phyloP scores from a whole-genome alignment of 2,113 vertebrate genomes.

The Neolamprologus brichardi region DNA sequence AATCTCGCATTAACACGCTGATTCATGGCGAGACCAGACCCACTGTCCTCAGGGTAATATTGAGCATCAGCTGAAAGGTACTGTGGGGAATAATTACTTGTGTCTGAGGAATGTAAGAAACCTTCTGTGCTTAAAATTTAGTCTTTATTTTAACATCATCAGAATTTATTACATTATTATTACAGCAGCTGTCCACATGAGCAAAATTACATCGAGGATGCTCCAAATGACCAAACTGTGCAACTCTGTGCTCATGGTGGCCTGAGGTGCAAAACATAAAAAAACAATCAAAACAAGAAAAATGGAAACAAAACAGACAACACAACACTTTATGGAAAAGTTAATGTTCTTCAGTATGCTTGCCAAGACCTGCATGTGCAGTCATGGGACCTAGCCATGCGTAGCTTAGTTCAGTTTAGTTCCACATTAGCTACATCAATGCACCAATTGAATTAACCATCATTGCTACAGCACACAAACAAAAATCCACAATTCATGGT shows the following conservation, averaged over 20 bases:
- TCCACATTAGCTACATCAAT: background rate
- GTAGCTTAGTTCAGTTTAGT: background rate
- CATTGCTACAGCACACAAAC: background rate
- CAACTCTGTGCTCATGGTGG: background rate
- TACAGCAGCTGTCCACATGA: background rate
- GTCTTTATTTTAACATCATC: background rate
- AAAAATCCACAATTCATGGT: background rate
- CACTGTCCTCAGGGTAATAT: background rate
- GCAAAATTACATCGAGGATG: background rate
- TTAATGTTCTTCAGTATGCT: background rate
- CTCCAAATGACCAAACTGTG: background rate
- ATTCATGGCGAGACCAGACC: conserved; percentile 3
- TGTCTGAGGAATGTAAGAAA: background rate
- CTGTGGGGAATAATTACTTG: background rate
- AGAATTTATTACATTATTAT: background rate
- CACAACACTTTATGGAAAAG: background rate
- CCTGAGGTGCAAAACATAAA: background rate
- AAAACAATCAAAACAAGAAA: background rate
- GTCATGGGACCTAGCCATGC: background rate
- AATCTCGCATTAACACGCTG: conserved; percentile 38
- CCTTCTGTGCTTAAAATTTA: background rate
- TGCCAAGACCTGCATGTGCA: background rate
- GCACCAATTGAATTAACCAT: background rate
- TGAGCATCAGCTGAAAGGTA: background rate
- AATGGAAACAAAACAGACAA: background rate